Evolutionary conservation across 2,113 vertebrate species (phyloP).

Genomic region (Platichthys stellatus): DNA sequence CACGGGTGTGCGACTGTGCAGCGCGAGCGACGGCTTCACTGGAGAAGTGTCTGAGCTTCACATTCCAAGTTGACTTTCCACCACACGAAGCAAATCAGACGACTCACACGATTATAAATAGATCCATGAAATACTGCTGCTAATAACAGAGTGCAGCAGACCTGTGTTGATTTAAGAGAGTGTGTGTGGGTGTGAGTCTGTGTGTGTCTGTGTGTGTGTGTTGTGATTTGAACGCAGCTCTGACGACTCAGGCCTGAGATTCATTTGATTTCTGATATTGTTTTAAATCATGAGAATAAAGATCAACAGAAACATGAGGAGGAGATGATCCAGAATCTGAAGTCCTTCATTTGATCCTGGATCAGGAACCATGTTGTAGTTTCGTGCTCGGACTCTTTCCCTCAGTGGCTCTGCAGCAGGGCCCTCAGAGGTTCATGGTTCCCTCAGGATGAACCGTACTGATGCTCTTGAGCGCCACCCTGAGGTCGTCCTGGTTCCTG

Average conservation of each 20-base stretch:
- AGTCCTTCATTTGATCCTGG: too few relatives aligned
- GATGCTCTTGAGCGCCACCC: too few relatives aligned
- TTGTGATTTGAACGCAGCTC: background rate
- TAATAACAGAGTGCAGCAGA: conserved; percentile 60
- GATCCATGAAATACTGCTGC: conserved; percentile 52
- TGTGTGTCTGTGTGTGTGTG: background rate
- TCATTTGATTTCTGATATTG: background rate
- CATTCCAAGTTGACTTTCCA: conserved; percentile 65
- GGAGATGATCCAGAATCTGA: too few relatives aligned
- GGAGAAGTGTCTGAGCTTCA: conserved; percentile 38
- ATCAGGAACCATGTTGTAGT: too few relatives aligned
- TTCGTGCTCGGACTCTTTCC: too few relatives aligned
- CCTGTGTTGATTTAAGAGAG: conserved; percentile 46
- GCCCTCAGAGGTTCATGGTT: too few relatives aligned
- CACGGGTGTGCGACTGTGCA: conserved; percentile 18
- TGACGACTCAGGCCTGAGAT: background rate
- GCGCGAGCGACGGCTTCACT: conserved; percentile 37
- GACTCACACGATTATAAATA: conserved; percentile 72
- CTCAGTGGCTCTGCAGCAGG: too few relatives aligned
- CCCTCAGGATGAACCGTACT: too few relatives aligned
- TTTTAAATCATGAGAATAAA: background rate
- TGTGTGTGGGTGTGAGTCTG: conserved; percentile 1
- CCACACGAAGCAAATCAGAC: conserved; percentile 75
- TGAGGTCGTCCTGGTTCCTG: too few relatives aligned
- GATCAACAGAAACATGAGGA: too few relatives aligned